A percentile compares a stretch with the other conserved stretches of the same genome.
phyloP scores from a whole-genome alignment of 2,113 vertebrate species.

The Paralichthys olivaceus region DNA sequence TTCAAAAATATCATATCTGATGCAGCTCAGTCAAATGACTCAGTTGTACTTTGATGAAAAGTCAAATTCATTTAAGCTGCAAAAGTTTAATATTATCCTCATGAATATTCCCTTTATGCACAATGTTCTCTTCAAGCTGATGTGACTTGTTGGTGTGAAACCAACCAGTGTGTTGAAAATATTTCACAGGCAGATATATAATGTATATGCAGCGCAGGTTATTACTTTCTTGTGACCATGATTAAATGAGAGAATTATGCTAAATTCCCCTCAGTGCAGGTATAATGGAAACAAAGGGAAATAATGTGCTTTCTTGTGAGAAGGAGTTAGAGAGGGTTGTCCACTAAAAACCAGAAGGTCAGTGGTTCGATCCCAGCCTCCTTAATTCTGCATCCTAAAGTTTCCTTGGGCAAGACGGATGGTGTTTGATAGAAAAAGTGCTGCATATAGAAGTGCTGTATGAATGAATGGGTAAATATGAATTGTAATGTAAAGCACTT shows the following conservation, averaged over 20 bases:
- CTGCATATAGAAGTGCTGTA: no score
- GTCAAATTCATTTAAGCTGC: conserved; percentile 28
- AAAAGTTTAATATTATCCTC: conserved; percentile 39
- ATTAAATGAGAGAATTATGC: no score
- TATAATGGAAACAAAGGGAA: background rate
- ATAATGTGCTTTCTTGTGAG: background rate
- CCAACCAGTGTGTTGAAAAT: conserved; percentile 3
- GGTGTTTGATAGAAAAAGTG: no score
- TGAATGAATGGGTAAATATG: no score
- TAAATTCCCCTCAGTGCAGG: background rate
- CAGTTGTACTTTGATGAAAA: conserved; percentile 37
- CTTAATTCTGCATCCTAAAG: no score
- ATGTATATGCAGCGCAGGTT: background rate
- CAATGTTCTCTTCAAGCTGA: conserved; percentile 26
- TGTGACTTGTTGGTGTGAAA: background rate
- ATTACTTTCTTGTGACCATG: no score
- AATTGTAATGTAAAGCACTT: no score
- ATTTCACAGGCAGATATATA: conserved; percentile 2
- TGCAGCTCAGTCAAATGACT: conserved; percentile 5
- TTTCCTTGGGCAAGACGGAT: no score
- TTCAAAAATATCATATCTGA: conserved; percentile 42
- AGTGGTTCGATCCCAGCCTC: no score
- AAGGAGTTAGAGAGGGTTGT: no score
- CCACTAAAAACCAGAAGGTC: no score
- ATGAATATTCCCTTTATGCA: conserved; percentile 39